These are phyloP conservation scores for Melanostoma scalare DNA, from an alignment of 2,888 invertebrate species.

Conservation along the genomic window DNA sequence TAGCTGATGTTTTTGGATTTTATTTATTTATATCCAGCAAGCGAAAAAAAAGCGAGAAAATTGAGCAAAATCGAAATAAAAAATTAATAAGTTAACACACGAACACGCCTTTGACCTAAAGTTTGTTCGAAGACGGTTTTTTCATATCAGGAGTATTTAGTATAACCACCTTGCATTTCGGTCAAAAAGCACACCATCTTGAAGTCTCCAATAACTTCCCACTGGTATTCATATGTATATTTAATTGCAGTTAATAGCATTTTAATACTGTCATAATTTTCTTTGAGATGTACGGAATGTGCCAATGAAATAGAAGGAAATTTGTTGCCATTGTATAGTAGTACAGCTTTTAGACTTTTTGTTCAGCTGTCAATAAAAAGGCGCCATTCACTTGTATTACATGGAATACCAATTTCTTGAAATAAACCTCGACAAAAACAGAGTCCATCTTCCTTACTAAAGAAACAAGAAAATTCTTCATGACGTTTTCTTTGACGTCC, in stretches of 20 bases:
- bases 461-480: constrained; percentile 20
- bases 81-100: too few relatives aligned
- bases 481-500: constrained; percentile 16
- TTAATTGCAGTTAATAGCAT: constrained; percentile 10
- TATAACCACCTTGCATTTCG: constrained; percentile 19
- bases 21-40: too few relatives aligned
- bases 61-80: too few relatives aligned
- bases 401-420: constrained; percentile 23
- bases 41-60: too few relatives aligned
- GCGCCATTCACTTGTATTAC: constrained; percentile 24
- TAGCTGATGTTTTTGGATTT: too few relatives aligned
- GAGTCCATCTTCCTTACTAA: constrained; percentile 17
- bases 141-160: constrained; percentile 33
- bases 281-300: constrained; percentile 17
- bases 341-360: constrained; percentile 36
- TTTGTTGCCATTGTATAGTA: neutral
- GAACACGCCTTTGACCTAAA: too few relatives aligned
- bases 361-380: constrained; percentile 30
- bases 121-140: too few relatives aligned
- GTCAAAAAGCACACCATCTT: constrained; percentile 30
- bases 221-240: constrained; percentile 8
- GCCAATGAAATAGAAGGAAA: constrained; percentile 10
- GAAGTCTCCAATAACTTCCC: constrained; percentile 29
- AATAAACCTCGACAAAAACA: constrained; percentile 19
- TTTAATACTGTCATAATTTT: constrained; percentile 5